Evolutionary conservation across 2,797 vertebrate genomes (phyloP), one percentile per base, ranked within the genome.

Genomic region (Oryzias dopingdopingensis): DNA sequence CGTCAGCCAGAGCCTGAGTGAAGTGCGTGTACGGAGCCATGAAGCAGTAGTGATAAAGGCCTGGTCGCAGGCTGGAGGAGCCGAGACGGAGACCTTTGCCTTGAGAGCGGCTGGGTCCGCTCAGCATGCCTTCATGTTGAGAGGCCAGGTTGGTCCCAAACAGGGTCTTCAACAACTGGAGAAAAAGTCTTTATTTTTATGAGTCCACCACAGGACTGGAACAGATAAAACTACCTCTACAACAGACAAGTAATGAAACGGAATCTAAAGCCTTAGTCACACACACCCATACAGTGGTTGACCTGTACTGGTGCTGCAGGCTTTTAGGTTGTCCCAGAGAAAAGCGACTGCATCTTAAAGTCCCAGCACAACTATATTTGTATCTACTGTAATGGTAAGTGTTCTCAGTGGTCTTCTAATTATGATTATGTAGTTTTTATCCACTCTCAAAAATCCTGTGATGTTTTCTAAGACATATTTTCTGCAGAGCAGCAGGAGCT

Each of bases 21-120:
- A 99, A 99, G 80, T 99, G 97, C 1, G 97, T 99, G 75, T 99
- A 99, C 0, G 97, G 97, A 0, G 97, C 97, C 97, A 98, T 99
- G 90, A 99, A 99, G 91, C 97, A 99, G 82, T 96, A 98, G 80
- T 99, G 97, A 78, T 99, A 99, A 41, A 99, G 92, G 40, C 97
- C 97, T 0, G 96, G 97, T 12, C 95, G 88, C 67, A 95, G 55
- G 49, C 84, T 99, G 76, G 96, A 98, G 0, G 96, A 99, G 50
- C 96, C 96, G 2, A 99, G 92, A 5, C 95, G 96, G 0, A 97
- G 94, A n/a, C 91, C 95, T 59, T 94, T 96, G 59, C 94, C 95
- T 78, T 97, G 97, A 43, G 93, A 92, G 65, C 94, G 95, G 86
- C 65, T 92, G 48, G 96, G 93, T 57, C 96, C 93, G 10, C 94